A percentile compares a stretch with the other conserved stretches of the same genome.
phyloP scores from a whole-genome alignment of 1,140 invertebrate species.

The Drosophila sp. region DNA sequence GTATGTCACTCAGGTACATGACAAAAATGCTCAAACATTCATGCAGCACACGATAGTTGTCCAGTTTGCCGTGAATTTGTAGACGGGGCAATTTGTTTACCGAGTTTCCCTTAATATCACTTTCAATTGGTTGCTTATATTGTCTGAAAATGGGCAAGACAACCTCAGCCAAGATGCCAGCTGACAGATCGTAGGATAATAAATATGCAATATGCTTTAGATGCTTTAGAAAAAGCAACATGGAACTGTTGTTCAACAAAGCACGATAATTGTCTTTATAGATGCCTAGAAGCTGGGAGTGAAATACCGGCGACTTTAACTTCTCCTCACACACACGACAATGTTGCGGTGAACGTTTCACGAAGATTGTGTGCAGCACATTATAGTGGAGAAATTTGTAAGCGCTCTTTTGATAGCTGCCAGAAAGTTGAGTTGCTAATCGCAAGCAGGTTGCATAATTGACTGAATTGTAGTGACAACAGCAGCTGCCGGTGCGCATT shows the following conservation, averaged over 20 bases:
- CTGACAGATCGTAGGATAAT: slow-evolving; percentile 67
- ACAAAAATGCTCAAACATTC: slow-evolving; percentile 79
- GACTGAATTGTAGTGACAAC: slow-evolving; percentile 70
- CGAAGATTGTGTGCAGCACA: slow-evolving; percentile 70
- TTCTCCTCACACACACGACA: slow-evolving; percentile 73
- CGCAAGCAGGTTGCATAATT: slow-evolving; percentile 64
- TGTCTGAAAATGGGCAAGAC: slow-evolving; percentile 74
- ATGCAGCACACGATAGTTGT: slow-evolving; percentile 66
- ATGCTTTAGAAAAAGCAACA: slow-evolving; percentile 74
- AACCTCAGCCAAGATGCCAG: slow-evolving; percentile 74
- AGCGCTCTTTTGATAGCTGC: slow-evolving; percentile 71
- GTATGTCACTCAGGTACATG: slow-evolving; percentile 79
- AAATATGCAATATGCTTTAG: slow-evolving; percentile 74
- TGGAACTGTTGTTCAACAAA: slow-evolving; percentile 35
- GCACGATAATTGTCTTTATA: slow-evolving; percentile 66
- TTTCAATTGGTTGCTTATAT: slow-evolving; percentile 57
- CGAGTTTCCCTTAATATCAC: neutral
- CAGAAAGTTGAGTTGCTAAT: slow-evolving; percentile 46
- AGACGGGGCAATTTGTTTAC: slow-evolving; percentile 43
- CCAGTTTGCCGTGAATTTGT: slow-evolving; percentile 46
- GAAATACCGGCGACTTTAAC: slow-evolving; percentile 66
- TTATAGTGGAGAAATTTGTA: slow-evolving; percentile 78
- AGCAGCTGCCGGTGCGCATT: slow-evolving; percentile 70
- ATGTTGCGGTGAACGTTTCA: slow-evolving; percentile 50
- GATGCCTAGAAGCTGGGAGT: slow-evolving; percentile 57